phyloP scores from a whole-genome alignment of 2,888 invertebrate genomes.

The Volucella inanis region DNA sequence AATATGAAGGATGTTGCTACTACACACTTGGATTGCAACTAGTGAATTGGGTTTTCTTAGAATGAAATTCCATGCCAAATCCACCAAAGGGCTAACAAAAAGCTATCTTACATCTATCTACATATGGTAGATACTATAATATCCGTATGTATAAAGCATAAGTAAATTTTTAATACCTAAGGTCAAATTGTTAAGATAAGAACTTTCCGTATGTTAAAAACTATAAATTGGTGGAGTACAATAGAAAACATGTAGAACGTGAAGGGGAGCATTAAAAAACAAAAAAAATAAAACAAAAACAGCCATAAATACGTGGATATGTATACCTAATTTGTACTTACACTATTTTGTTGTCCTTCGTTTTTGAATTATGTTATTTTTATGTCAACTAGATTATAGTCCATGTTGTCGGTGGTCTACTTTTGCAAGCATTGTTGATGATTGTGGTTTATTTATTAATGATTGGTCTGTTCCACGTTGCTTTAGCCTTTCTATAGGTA shows the following conservation, averaged over 20 bases:
- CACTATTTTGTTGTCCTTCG: slow-evolving; percentile 35
- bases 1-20: slow-evolving; percentile 17
- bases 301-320: not conserved
- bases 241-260: slow-evolving; percentile 36
- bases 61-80: not conserved
- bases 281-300: no score
- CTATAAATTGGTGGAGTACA: not conserved
- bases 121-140: no score
- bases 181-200: no score
- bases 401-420: slow-evolving; percentile 21
- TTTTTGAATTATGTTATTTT: not conserved
- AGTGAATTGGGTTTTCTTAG: slow-evolving; percentile 14
- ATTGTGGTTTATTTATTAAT: not conserved
- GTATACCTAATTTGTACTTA: slow-evolving; percentile 15
- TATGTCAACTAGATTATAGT: slow-evolving; percentile 28
- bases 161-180: no score
- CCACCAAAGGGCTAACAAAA: not conserved
- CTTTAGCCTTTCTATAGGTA: slow-evolving; percentile 1
- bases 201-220: no score
- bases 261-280: slow-evolving; percentile 7
- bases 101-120: no score
- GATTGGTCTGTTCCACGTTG: not conserved
- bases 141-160: no score
- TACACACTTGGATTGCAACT: slow-evolving; percentile 13
- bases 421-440: slow-evolving; percentile 12